Percentiles rank a stretch among this genome's conserved stretches.
phyloP scores from a whole-genome alignment of 2,888 invertebrate genomes.

The Odontocolon sp. region DNA sequence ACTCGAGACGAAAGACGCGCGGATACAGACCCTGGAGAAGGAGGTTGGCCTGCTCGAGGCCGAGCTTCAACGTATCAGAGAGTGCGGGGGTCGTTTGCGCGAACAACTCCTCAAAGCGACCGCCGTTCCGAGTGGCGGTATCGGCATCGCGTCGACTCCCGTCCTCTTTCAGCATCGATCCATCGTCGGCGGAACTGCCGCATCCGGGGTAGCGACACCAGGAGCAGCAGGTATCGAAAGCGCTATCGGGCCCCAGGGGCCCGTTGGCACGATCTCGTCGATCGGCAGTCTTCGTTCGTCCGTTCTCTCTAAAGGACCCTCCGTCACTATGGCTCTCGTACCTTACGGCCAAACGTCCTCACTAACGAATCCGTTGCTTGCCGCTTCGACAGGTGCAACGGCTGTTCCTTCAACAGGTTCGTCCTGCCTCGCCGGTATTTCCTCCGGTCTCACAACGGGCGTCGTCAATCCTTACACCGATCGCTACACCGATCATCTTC shows the following conservation, averaged over 20 bases:
- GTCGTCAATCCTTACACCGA: slow-evolving; percentile 78
- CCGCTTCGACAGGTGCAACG: slow-evolving; percentile 74
- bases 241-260: slow-evolving; percentile 41
- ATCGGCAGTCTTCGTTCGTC: slow-evolving; percentile 72
- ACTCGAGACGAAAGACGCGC: slow-evolving; percentile 92
- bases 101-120: slow-evolving; percentile 77
- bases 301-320: slow-evolving; percentile 72
- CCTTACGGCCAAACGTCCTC: slow-evolving; percentile 69
- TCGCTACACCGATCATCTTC: slow-evolving; percentile 69
- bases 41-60: slow-evolving; percentile 91
- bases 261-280: slow-evolving; percentile 54
- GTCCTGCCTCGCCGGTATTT: slow-evolving; percentile 74
- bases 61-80: slow-evolving; percentile 86
- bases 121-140: slow-evolving; percentile 69
- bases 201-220: slow-evolving; percentile 81
- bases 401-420: slow-evolving; percentile 62
- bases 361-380: slow-evolving; percentile 76
- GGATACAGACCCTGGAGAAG: slow-evolving; percentile 93
- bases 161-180: too few relatives aligned
- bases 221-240: slow-evolving; percentile 76
- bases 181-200: slow-evolving; percentile 69
- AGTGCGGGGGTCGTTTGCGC: slow-evolving; percentile 78
- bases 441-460: slow-evolving; percentile 75
- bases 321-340: slow-evolving; percentile 71
- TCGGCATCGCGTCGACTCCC: slow-evolving; percentile 62